Conservation (phyloP, 2,888 invertebrate species). For the Hymenopus coronatus region DNA sequence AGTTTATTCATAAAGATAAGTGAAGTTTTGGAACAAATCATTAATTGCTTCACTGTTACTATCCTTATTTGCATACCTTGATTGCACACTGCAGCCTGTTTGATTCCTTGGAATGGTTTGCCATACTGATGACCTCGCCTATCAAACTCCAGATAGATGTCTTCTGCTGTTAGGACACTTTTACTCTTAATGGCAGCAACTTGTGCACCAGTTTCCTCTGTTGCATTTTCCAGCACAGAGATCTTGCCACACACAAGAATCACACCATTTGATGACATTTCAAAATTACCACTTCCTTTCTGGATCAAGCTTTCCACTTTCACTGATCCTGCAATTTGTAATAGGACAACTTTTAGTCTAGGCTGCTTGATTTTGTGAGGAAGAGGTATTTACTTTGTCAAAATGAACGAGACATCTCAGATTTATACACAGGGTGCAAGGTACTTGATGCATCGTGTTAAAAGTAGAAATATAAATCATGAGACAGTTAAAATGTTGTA, state of each 20-base stretch:
- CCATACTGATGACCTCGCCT: conserved; percentile 44
- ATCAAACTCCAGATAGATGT: conserved; percentile 24
- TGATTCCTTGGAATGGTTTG: conserved; percentile 41
- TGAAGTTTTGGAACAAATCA: no score
- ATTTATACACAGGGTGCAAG: no score
- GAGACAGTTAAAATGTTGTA: no score
- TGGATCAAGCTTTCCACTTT: conserved; percentile 44
- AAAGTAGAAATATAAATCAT: no score
- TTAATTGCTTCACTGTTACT: no score
- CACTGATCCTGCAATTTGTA: conserved; percentile 40
- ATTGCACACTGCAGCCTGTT: neutral
- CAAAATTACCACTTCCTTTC: conserved; percentile 47
- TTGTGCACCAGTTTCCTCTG: neutral
- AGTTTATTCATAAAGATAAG: no score
- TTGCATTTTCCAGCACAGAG: neutral
- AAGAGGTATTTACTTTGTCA: no score
- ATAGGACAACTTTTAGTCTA: no score
- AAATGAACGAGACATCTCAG: no score
- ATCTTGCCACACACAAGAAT: conserved; percentile 17
- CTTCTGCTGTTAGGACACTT: conserved; percentile 7
- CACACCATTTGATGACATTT: conserved; percentile 48
- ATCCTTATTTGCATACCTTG: conserved; percentile 20
- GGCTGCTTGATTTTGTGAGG: no score
- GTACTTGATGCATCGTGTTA: no score
- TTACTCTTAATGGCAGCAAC: neutral